Base-by-base conservation (phyloP, 2,113 vertebrate species). In the Mirza zaza region DNA sequence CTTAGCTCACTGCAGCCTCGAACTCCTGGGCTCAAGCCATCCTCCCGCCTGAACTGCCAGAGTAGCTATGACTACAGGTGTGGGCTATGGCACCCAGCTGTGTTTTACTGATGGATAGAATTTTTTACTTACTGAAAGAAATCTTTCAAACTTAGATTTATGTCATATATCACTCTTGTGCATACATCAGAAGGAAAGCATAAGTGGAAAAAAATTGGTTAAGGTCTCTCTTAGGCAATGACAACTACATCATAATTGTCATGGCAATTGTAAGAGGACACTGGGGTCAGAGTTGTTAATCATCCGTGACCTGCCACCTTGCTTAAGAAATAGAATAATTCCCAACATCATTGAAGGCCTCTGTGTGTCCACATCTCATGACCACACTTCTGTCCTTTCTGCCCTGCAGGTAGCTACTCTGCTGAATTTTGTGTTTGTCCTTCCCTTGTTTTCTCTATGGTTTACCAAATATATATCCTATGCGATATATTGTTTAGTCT, bases 141-240 rank as follows among this genome's bases (percentile, higher is more conserved):
- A 27, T 55, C 48, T 63, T 65, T 67, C 20, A 61, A 83, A 50
- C 42, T 84, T 96, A 85, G 76, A 67, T 87, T 48, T 75, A 61
- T 32, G 29, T 15, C n/a, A 9, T 11, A 13, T 3, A 25, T 48
- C 36, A 48, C 20, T 73, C 48, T 65, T 34, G 14, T n/a, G 42
- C 42, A 29, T 10, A 23, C 9, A 3, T 63, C 32, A 76, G 63
- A 48, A 77, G 57, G 87, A 70, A 85, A 36, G n/a, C 32, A 4
- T 15, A 21, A 73, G 8, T 29, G 55, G 73, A 32, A 57, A 71
- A 61, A 57, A 65, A 17, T 15, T 5, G 5, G 8, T 36, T 23
- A n/a, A 50, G 36, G 12, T 14, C 18, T 36, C 50, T 85, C 39
- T 39, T 65, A 42, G 71, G 71, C 48, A 79, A 6, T 25, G 20